phyloP scores from a whole-genome alignment of 2,113 vertebrate species.

The Coreoperca whiteheadi region DNA sequence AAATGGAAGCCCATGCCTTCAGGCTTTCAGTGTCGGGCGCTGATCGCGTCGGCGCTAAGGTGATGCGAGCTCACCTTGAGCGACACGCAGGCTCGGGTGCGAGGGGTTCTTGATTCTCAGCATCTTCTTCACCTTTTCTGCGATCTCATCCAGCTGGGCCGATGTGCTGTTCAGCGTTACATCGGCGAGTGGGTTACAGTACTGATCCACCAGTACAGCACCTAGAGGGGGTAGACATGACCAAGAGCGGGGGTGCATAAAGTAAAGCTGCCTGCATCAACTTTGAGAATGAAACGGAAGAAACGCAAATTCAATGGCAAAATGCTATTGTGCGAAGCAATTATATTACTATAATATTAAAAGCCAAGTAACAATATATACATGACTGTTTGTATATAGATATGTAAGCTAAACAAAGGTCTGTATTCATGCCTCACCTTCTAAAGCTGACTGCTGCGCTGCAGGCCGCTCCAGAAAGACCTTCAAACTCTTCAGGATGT shows the following conservation, averaged over 20 bases:
- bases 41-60: too few species aligned
- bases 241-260: neutral
- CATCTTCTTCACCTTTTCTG: slow-evolving; percentile 91
- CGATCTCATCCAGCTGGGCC: slow-evolving; percentile 89
- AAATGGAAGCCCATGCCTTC: neutral
- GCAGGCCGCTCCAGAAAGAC: slow-evolving; percentile 89
- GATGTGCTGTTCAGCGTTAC: slow-evolving; percentile 89
- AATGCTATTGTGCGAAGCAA: neutral
- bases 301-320: neutral
- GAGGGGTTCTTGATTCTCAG: slow-evolving; percentile 89
- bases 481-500: slow-evolving; percentile 93
- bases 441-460: slow-evolving; percentile 89
- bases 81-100: slow-evolving; percentile 88
- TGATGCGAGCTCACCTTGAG: slow-evolving; percentile 80
- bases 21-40: neutral
- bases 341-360: neutral
- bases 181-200: slow-evolving; percentile 95
- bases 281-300: neutral
- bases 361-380: too few species aligned
- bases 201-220: slow-evolving; percentile 94
- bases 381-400: neutral
- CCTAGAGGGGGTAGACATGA: slow-evolving; percentile 78
- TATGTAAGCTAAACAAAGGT: too few species aligned
- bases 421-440: slow-evolving; percentile 82
- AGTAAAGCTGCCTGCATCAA: neutral